A percentile compares a stretch with the other conserved stretches of the same genome.
Conservation (phyloP, 2,113 vertebrate species). For the Butastur rufipennis region DNA sequence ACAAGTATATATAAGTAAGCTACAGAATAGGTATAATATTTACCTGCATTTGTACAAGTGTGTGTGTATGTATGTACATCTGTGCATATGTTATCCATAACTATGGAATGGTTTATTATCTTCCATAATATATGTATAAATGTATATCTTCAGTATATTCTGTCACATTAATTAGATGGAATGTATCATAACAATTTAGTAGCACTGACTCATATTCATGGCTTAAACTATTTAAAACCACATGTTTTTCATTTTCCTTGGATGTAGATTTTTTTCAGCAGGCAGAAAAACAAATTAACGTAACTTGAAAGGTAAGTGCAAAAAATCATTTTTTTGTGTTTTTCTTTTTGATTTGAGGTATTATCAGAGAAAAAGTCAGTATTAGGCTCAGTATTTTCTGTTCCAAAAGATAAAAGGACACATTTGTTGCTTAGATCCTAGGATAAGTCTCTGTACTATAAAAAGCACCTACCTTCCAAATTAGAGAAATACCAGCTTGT, state of each 20-base stretch:
- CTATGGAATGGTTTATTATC: background rate
- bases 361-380: background rate
- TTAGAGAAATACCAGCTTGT: background rate
- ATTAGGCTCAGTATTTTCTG: background rate
- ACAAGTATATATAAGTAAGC: background rate
- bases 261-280: conserved; percentile 28
- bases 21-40: background rate
- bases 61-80: background rate
- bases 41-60: background rate
- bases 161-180: background rate
- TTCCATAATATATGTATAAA: background rate
- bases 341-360: background rate
- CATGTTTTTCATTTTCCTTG: conserved; percentile 56
- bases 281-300: conserved; percentile 43
- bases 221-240: background rate
- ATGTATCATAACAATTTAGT: background rate
- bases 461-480: background rate
- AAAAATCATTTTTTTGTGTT: conserved; percentile 20
- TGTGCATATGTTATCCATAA: background rate
- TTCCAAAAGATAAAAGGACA: background rate
- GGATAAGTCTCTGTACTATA: background rate
- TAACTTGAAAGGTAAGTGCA: conserved; percentile 31
- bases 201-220: background rate
- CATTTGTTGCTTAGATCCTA: background rate
- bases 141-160: background rate